These are phyloP conservation scores for Gymnothorax reevesii DNA, from an alignment of 2,797 vertebrate species.

Conservation along the genomic window DNA sequence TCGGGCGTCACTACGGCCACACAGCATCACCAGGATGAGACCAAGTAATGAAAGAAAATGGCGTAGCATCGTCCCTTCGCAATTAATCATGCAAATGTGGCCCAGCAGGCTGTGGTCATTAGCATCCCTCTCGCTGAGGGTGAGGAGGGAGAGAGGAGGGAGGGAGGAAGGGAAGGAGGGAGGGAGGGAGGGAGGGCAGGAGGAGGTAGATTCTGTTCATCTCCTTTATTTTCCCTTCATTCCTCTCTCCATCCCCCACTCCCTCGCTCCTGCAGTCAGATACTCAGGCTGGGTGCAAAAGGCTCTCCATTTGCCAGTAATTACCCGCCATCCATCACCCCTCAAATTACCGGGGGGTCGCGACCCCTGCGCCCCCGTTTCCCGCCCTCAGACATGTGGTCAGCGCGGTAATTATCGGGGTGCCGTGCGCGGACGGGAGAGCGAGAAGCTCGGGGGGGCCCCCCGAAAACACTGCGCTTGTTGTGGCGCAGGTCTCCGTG, in stretches of 20 bases:
- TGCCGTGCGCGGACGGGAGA: constrained; percentile 68
- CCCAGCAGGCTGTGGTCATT: not conserved
- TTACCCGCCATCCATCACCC: constrained; percentile 83
- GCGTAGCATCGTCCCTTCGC: not conserved
- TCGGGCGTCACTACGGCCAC: not conserved
- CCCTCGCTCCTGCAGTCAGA: constrained; percentile 53
- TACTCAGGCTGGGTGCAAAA: constrained; percentile 69
- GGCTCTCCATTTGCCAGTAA: constrained; percentile 80
- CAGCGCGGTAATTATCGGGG: constrained; percentile 76
- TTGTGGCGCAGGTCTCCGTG: constrained; percentile 61
- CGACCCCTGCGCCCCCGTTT: constrained; percentile 66
- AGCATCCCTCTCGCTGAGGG: constrained; percentile 30
- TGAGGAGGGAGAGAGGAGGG: no score
- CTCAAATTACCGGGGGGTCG: constrained; percentile 78
- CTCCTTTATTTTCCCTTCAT: not conserved
- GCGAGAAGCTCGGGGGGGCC: constrained; percentile 46
- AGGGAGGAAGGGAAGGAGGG: constrained; percentile 39
- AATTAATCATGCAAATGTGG: constrained; percentile 23
- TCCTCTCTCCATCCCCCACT: not conserved
- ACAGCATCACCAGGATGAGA: not conserved
- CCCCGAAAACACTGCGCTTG: constrained; percentile 50
- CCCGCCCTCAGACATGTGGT: constrained; percentile 56
- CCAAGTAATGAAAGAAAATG: not conserved
- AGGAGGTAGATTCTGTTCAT: constrained; percentile 39
- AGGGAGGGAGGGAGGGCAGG: not conserved